A percentile compares a stretch with the other conserved stretches of the same genome.
phyloP scores from a whole-genome alignment of 92 coral and sea anemone species.

The Pocillopora grandis region DNA sequence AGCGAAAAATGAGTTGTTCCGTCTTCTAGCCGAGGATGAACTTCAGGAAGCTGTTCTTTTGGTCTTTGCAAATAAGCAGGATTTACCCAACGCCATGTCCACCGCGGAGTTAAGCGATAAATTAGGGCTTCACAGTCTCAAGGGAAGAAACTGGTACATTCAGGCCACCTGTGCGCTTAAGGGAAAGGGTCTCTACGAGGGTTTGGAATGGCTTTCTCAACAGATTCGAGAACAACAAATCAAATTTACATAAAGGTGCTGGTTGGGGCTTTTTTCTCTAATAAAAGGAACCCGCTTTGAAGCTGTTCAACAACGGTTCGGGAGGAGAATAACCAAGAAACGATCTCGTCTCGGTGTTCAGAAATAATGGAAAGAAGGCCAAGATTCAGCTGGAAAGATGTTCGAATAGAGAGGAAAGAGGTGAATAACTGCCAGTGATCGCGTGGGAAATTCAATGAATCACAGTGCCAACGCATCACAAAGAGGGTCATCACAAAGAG shows the following conservation, averaged over 20 bases:
- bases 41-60: constrained; percentile 88
- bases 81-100: constrained; percentile 81
- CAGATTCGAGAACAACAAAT: constrained; percentile 72
- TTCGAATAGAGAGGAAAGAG: background rate
- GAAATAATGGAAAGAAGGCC: background rate
- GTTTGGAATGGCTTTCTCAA: constrained; percentile 92
- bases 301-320: constrained; percentile 3
- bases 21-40: constrained; percentile 93
- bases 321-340: background rate
- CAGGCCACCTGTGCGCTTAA: constrained; percentile 96
- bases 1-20: constrained; percentile 88
- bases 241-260: constrained; percentile 11
- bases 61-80: constrained; percentile 97
- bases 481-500: background rate
- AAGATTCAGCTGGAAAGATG: background rate
- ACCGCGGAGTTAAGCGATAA: constrained; percentile 90
- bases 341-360: background rate
- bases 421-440: background rate
- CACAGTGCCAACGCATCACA: constrained; percentile 7
- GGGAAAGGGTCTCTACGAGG: constrained; percentile 96
- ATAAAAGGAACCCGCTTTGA: background rate
- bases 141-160: constrained; percentile 91
- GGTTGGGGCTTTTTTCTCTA: background rate
- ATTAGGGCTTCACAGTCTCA: constrained; percentile 78
- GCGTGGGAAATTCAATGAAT: background rate